These are phyloP conservation scores for Acrossocheilus fasciatus DNA, from an alignment of 2,797 vertebrate genomes.

Conservation along the genomic window DNA sequence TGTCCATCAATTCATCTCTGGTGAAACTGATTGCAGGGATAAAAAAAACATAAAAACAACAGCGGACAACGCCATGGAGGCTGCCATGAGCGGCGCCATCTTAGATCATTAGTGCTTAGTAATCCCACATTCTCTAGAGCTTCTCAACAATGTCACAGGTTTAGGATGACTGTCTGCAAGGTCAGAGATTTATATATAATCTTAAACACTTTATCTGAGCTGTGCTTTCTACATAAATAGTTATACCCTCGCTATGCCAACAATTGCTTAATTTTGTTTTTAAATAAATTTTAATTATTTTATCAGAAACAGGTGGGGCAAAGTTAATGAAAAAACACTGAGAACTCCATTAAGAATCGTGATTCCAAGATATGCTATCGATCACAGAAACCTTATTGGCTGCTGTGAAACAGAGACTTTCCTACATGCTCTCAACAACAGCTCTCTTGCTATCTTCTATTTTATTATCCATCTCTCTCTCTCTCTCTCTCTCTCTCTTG, in stretches of 20 bases:
- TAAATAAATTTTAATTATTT: not conserved
- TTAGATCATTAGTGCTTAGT: not conserved
- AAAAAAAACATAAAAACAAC: too few relatives aligned
- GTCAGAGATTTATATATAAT: not conserved
- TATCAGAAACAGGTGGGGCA: not conserved
- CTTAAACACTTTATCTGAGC: not conserved
- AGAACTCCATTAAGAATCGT: slow-evolving; percentile 4
- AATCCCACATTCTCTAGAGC: not conserved
- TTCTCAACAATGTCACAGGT: not conserved
- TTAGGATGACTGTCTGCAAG: not conserved
- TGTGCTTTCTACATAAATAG: not conserved
- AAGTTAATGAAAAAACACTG: not conserved
- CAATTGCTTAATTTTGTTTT: not conserved
- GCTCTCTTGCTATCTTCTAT: slow-evolving; percentile 59
- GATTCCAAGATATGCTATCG: slow-evolving; percentile 11
- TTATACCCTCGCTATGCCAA: not conserved
- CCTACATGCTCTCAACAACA: slow-evolving; percentile 55
- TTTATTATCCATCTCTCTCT: slow-evolving; percentile 55
- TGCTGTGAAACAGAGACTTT: slow-evolving; percentile 54
- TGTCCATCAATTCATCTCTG: too few relatives aligned
- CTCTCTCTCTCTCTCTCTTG: slow-evolving; percentile 37
- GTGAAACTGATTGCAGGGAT: too few relatives aligned
- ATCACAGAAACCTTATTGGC: slow-evolving; percentile 46
- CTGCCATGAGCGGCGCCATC: too few relatives aligned
- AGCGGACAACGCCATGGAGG: too few relatives aligned